Evolutionary conservation across 2,113 vertebrate species (phyloP), one percentile per base, ranked within the genome.

Genomic region (Pyxicephalus adspersus): DNA sequence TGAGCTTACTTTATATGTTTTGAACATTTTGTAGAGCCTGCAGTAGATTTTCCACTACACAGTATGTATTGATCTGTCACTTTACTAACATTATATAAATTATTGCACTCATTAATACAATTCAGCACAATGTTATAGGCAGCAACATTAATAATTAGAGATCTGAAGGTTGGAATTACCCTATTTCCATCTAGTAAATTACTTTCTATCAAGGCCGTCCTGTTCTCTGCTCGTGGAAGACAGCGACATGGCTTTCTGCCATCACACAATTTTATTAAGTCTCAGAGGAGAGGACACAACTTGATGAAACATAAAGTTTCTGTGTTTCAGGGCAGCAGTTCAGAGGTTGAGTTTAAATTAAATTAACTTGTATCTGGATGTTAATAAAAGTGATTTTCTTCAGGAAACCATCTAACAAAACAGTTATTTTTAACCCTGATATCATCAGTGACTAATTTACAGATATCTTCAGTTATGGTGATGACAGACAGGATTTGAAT

Each of bases 241-340:
- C 18, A 20, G 29, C 51, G 54, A 51, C 38, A n/a, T 63, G 73
- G 34, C 34, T 38, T 19, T 38, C 17, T 74, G 52, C 28, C 34
- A 76, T 76, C 23, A 26, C 19, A 51, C 13, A 25, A 63, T 76
- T 60, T 45, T 60, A 61, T 75, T 75, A 38, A 19, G 29, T 72
- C 51, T 57, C 70, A 28, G 3, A 20, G 26, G 70, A 57, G 68
- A 57, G 26, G 9, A 55, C 4, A 31, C 0, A 26, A 20, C 19
- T 73, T 73, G 50, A 29, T 8, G 18, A 26, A 25, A 52, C n/a
- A 23, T 5, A 23, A 70, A 29, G 54, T 22, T 71, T 71, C 50
- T 70, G 45, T 70, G 5, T 22, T 70, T 18, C 45, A 70, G 45
- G 66, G 66, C 13, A 25, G 34, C 22, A 70, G 45, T 52, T 25